Conservation (phyloP, 2,797 vertebrate genomes). For the Erpetoichthys calabaricus region DNA sequence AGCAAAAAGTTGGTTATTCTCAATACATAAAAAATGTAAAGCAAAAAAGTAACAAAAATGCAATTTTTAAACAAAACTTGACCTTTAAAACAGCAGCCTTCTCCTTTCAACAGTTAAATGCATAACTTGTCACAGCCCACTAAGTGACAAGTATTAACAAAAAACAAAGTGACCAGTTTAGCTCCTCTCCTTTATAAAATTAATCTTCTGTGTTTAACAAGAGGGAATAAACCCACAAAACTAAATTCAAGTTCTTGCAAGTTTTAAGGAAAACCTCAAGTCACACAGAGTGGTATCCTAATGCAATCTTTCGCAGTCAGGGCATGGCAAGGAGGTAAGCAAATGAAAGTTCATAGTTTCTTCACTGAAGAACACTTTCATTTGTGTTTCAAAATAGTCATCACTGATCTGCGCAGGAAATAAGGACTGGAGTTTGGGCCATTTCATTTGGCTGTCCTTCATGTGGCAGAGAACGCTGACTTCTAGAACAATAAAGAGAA, state of each 20-base stretch:
- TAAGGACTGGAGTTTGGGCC: conserved; percentile 82
- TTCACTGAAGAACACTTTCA: conserved; percentile 11
- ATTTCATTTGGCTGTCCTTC: conserved; percentile 92
- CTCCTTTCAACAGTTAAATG: conserved; percentile 42
- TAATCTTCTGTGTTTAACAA: conserved; percentile 14
- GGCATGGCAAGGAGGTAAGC: conserved; percentile 63
- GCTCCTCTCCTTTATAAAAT: conserved; percentile 49
- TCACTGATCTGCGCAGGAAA: conserved; percentile 99
- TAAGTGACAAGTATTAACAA: conserved; percentile 43
- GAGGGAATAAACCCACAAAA: conserved; percentile 30
- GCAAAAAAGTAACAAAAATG: conserved; percentile 16
- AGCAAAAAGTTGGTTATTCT: no score
- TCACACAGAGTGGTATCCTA: conserved; percentile 24
- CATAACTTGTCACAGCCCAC: conserved; percentile 39
- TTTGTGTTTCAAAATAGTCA: conserved; percentile 33
- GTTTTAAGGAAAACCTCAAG: conserved; percentile 30
- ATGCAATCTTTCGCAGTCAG: conserved; percentile 48
- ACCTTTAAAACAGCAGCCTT: conserved; percentile 56
- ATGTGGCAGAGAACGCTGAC: conserved; percentile 64
- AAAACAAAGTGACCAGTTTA: conserved; percentile 49
- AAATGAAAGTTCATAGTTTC: conserved; percentile 65
- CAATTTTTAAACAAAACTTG: conserved; percentile 36
- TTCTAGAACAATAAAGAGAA: conserved; percentile 55
- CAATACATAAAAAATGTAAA: background rate
- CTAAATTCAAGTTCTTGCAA: conserved; percentile 17